A percentile compares a stretch with the other conserved stretches of the same genome.
Evolutionary conservation across 2,888 invertebrate species (phyloP).

Genomic region (Melanotus villosus): DNA sequence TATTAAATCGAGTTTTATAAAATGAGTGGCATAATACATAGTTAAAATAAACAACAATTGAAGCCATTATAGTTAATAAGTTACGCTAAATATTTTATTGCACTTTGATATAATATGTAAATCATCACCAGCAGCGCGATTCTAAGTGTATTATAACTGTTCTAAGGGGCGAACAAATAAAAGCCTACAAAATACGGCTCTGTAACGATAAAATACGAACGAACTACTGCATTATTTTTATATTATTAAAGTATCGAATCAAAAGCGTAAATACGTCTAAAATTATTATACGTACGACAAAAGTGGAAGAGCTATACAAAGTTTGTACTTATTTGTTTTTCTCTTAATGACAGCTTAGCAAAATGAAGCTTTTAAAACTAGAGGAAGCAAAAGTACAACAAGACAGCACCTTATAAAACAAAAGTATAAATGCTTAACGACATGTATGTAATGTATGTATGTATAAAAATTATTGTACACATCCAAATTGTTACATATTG

Average conservation of each 20-base stretch:
- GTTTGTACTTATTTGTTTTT: slow-evolving; percentile 33
- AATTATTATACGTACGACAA: background rate
- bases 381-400: slow-evolving; percentile 10
- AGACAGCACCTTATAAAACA: background rate
- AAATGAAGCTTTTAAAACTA: background rate
- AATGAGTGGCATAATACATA: slow-evolving; percentile 11
- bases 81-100: slow-evolving; percentile 19
- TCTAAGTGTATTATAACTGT: slow-evolving; percentile 4
- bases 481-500: slow-evolving; percentile 40
- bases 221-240: too few relatives aligned
- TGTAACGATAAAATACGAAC: too few relatives aligned
- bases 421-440: slow-evolving; percentile 22
- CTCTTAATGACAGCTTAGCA: slow-evolving; percentile 4
- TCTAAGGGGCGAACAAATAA: background rate
- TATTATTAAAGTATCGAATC: too few relatives aligned
- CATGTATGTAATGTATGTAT: slow-evolving; percentile 30
- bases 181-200: too few relatives aligned
- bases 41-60: background rate
- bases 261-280: slow-evolving; percentile 12
- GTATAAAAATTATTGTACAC: slow-evolving; percentile 46
- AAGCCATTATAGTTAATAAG: background rate
- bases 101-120: slow-evolving; percentile 22
- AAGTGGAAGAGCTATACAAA: slow-evolving; percentile 34
- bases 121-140: background rate
- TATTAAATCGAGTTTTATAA: slow-evolving; percentile 27